Evolutionary conservation across 2,797 vertebrate genomes (phyloP).

Genomic region (Scyliorhinus canicula): DNA sequence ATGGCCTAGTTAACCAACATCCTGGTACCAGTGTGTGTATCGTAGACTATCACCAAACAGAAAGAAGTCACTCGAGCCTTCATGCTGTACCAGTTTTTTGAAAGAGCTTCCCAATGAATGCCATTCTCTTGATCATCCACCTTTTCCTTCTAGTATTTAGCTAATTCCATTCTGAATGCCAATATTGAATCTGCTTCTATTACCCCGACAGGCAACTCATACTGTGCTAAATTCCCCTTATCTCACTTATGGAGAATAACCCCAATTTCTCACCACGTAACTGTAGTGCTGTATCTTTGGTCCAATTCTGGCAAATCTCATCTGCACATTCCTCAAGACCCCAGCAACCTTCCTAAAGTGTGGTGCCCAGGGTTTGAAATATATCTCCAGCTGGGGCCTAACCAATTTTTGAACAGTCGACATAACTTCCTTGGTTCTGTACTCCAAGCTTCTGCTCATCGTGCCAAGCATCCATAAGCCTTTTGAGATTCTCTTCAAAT

Average conservation of each 20-base stretch:
- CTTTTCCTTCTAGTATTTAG: not conserved
- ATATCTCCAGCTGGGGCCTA: not conserved
- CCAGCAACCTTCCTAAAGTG: not conserved
- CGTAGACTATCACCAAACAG: not conserved
- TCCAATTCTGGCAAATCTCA: too few species aligned
- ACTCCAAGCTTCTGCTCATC: not conserved
- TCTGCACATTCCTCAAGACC: not conserved
- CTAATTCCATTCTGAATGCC: not conserved
- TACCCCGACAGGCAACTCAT: not conserved
- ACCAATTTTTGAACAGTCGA: not conserved
- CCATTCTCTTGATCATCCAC: not conserved
- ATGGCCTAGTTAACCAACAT: not conserved
- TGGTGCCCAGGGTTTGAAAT: not conserved
- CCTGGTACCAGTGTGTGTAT: not conserved
- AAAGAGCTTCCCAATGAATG: not conserved
- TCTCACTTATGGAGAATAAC: not conserved
- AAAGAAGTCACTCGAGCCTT: not conserved
- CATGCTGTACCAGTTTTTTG: too few species aligned
- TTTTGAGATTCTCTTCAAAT: too few species aligned
- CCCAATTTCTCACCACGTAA: too few species aligned
- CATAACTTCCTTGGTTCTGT: not conserved
- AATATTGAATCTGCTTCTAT: not conserved
- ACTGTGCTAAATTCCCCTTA: not conserved
- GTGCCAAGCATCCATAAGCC: too few species aligned
- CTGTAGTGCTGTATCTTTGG: too few species aligned